Evolutionary conservation across 64 coral and sea anemone genomes (phyloP), one percentile per base, ranked within the genome.

Genomic region (Montipora foliosa): DNA sequence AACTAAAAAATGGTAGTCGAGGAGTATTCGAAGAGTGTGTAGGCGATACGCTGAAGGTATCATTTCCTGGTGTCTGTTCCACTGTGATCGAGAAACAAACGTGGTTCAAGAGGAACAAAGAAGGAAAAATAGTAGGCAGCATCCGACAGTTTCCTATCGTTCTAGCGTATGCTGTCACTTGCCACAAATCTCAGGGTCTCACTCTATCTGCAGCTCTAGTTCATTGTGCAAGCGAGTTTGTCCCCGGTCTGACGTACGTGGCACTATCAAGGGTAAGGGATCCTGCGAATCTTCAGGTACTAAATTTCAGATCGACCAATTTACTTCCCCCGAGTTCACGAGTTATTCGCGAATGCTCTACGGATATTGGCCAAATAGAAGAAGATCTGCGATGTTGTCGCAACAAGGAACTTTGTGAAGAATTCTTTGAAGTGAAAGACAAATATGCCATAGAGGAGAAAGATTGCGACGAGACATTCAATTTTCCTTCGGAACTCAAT

Each of bases 151-250:
- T 74, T 70, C 91, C 83, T 10, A 4, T 94, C 3, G 79, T 74
- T 57, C 67, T 25, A 25, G 25, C 25, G 25, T 25, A 25, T 25
- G 25, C 25, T 25, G 25, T 25, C 25, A 25, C 25, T 49, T 94
- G 93, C 44, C 51, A 90, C 48, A 94, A 89, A 29, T 78, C 87
- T 8, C 79, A 90, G 13, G 93, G 87, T 0, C 75, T 82, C 1
- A 85, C 93, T 44, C 87, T 94, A 10, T 7, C 64, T 16, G 68
- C 93, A 1, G 79, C 81, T 8, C 71, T 82, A 7, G 87, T 94
- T 11, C 87, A 84, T 19, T 90, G 87, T 16, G 86, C 87, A 5
- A 73, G 66, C 5, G 87, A 94, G 67, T 94, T 84, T 84, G 93
- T 94, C 2, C 24, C 87, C 2, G 93, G 80, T 4, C 88, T 94